These are phyloP conservation scores for Aythya baeri DNA, from an alignment of 2,113 vertebrate species.

Conservation along the genomic window DNA sequence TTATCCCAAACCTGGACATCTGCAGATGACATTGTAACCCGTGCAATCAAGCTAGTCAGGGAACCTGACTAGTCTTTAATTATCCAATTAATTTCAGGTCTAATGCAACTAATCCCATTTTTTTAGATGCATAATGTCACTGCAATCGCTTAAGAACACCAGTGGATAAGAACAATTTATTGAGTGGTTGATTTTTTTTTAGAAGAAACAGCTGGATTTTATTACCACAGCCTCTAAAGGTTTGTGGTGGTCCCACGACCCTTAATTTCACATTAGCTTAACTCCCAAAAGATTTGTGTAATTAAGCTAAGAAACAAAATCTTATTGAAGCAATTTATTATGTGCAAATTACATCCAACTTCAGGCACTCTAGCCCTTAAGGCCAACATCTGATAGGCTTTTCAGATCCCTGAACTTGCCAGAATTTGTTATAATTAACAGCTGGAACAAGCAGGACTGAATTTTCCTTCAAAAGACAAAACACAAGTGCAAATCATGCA, in stretches of 20 bases:
- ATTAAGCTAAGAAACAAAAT: slow-evolving; percentile 65
- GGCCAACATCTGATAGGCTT: slow-evolving; percentile 48
- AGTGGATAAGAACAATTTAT: slow-evolving; percentile 14
- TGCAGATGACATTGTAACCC: background rate
- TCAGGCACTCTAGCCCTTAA: slow-evolving; percentile 28
- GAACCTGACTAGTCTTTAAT: slow-evolving; percentile 1
- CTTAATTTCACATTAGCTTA: slow-evolving; percentile 66
- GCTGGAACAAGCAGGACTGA: slow-evolving; percentile 22
- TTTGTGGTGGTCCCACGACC: slow-evolving; percentile 55
- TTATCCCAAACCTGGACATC: background rate
- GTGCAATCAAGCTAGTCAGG: background rate
- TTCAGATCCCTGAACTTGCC: slow-evolving; percentile 21
- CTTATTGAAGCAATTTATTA: slow-evolving; percentile 67
- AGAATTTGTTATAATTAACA: slow-evolving; percentile 45
- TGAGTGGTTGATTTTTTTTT: background rate
- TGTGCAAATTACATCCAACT: slow-evolving; percentile 60
- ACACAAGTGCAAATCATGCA: background rate
- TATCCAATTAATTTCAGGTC: slow-evolving; percentile 9
- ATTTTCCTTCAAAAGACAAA: background rate
- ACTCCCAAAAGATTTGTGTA: slow-evolving; percentile 58
- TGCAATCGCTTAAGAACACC: background rate
- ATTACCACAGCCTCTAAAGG: slow-evolving; percentile 58
- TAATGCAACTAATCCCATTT: slow-evolving; percentile 5
- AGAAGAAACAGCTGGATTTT: slow-evolving; percentile 70
- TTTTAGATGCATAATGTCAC: background rate